Evolutionary conservation across 2,888 invertebrate genomes (phyloP), one percentile per base, ranked within the genome.

Genomic region (Cataglyphis altisquamis): DNA sequence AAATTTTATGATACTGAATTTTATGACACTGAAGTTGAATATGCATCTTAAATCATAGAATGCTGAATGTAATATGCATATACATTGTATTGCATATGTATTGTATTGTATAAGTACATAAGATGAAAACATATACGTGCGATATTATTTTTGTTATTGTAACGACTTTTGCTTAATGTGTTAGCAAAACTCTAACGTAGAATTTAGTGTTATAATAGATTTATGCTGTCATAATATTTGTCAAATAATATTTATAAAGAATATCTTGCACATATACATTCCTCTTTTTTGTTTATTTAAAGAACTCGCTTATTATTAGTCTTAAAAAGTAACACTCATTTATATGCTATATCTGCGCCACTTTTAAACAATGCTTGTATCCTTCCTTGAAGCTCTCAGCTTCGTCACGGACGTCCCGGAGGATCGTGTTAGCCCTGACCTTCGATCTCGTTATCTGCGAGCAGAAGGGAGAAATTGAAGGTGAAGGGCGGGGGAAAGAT

Each of bases 391-490:
- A 45, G 57, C 60, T 60, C 70, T 60, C 32, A 60, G 66, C 60
- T 60, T 63, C 73, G 29, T 81, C 75, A 74, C 75, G 74, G 75
- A 81, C 64, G 39, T 77, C 77, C 48, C 74, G 41, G 45, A 60
- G 77, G 78, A 80, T 63, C 41, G 55, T 68, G 48, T 86, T 82
- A 81, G 60, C 82, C 82, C 83, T 87, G 88, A 88, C 83, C 87
- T 88, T 84, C 73, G 82, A 70, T 77, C 85, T 73, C 48, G 60
- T 21, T 81, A 62, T 41, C 48, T 60, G 73, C 29, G 36, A 70
- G 45, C 77, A 67, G 55, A 64, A 84, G 62, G 60, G 72, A 70
- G 60, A 48, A 72, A 60, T 80, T 36, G 45, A 32, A 0, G 60
- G 21, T 48, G 64, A 67, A 77, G 82, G 36, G 3, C 29, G 60